Evolutionary conservation across 1,140 invertebrate species (phyloP).

Genomic region (Bursaphelenchus mucronatus): DNA sequence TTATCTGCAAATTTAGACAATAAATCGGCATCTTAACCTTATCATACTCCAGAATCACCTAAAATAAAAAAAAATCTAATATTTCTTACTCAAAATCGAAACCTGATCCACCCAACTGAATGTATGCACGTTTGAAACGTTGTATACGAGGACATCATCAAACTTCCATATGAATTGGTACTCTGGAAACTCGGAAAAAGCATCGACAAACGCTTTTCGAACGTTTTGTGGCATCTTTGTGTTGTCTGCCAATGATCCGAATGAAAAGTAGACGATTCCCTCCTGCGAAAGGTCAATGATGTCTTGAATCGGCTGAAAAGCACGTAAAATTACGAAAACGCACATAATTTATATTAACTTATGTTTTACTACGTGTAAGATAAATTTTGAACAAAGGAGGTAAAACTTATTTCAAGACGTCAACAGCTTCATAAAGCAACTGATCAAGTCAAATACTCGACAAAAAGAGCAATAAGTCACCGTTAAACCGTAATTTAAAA

Average conservation of each 20-base stretch:
- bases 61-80: too few relatives aligned
- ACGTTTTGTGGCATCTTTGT: slow-evolving; percentile 1
- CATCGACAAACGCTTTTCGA: slow-evolving; percentile 22
- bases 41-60: too few relatives aligned
- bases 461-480: too few relatives aligned
- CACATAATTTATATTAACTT: too few relatives aligned
- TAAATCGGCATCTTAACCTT: background rate
- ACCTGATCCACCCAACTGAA: slow-evolving; percentile 24
- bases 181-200: slow-evolving; percentile 15
- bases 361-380: too few relatives aligned
- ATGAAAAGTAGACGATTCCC: slow-evolving; percentile 20
- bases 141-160: background rate
- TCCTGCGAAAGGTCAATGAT: slow-evolving; percentile 11
- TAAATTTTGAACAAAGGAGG: too few relatives aligned
- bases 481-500: too few relatives aligned
- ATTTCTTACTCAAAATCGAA: slow-evolving; percentile 19
- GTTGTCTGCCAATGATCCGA: slow-evolving; percentile 21
- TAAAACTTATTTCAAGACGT: background rate
- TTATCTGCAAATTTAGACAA: slow-evolving; percentile 29
- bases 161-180: slow-evolving; percentile 28
- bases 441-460: too few relatives aligned
- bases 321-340: too few relatives aligned
- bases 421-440: too few relatives aligned
- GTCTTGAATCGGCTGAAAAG: slow-evolving; percentile 16
- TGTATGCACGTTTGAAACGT: slow-evolving; percentile 12